phyloP scores from a whole-genome alignment of 2,888 invertebrate genomes.

The Mayetiola destructor region DNA sequence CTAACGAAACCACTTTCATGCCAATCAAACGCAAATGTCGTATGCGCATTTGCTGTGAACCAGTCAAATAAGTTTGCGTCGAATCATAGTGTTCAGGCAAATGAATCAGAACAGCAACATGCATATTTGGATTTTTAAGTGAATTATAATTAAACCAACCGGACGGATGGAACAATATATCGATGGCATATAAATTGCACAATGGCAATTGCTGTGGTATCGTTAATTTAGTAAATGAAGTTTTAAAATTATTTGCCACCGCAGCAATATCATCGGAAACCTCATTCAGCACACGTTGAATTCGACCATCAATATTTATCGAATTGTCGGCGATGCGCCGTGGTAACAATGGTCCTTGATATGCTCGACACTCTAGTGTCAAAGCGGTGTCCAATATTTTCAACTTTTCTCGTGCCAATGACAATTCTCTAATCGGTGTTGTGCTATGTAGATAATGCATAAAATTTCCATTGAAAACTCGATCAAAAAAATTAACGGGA shows the following conservation, averaged over 20 bases:
- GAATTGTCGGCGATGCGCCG: constrained; percentile 39
- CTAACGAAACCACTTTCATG: constrained; percentile 44
- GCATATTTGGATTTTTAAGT: constrained; percentile 34
- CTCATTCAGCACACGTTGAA: constrained; percentile 38
- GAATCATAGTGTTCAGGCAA: constrained; percentile 51
- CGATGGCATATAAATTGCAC: constrained; percentile 44
- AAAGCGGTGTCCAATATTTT: constrained; percentile 49
- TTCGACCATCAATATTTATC: constrained; percentile 40
- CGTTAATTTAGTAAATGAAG: constrained; percentile 38
- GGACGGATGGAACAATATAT: constrained; percentile 42
- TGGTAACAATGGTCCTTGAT: constrained; percentile 43
- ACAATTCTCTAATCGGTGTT: constrained; percentile 32
- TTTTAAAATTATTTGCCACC: constrained; percentile 36
- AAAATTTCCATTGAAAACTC: constrained; percentile 46
- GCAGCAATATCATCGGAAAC: constrained; percentile 35
- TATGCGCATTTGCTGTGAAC: constrained; percentile 47
- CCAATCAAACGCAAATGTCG: constrained; percentile 48
- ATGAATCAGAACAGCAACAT: constrained; percentile 45
- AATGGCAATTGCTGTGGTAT: constrained; percentile 41
- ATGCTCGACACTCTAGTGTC: constrained; percentile 45
- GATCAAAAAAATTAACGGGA: constrained; percentile 44
- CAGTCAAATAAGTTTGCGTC: constrained; percentile 41
- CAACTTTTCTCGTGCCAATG: constrained; percentile 39
- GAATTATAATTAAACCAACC: constrained; percentile 37
- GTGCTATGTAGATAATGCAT: constrained; percentile 39